Evolutionary conservation across 2,113 vertebrate species (phyloP).

Genomic region (Empidonax alnorum): DNA sequence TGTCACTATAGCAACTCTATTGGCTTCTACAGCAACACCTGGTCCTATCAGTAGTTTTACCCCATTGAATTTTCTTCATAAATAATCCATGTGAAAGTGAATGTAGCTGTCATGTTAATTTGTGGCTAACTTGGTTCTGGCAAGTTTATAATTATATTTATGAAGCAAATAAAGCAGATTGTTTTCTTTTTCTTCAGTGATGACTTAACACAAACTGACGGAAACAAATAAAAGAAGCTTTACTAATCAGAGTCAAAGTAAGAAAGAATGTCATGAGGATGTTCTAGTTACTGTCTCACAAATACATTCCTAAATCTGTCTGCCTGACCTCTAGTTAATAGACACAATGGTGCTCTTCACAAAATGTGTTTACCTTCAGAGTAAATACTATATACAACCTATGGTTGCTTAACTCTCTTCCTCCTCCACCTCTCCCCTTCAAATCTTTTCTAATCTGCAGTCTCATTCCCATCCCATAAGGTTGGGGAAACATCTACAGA

Average conservation of each 20-base stretch:
- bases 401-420: background rate
- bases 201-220: conserved; percentile 40
- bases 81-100: conserved; percentile 68
- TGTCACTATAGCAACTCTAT: conserved; percentile 65
- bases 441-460: background rate
- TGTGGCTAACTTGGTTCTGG: conserved; percentile 63
- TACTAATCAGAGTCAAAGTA: background rate
- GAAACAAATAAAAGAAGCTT: conserved; percentile 64
- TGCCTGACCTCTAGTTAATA: background rate
- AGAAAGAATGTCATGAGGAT: background rate
- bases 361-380: background rate
- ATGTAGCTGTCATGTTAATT: conserved; percentile 68
- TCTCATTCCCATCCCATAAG: background rate
- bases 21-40: conserved; percentile 44
- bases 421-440: background rate
- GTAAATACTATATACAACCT: background rate
- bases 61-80: conserved; percentile 55
- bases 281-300: background rate
- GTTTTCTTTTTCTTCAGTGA: conserved; percentile 51
- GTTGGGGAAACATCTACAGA: background rate
- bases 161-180: conserved; percentile 70
- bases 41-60: conserved; percentile 34
- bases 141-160: conserved; percentile 67
- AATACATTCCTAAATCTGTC: background rate
- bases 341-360: background rate